Conservation (phyloP, 2,797 vertebrate species). For the Emydoidea blandingii region DNA sequence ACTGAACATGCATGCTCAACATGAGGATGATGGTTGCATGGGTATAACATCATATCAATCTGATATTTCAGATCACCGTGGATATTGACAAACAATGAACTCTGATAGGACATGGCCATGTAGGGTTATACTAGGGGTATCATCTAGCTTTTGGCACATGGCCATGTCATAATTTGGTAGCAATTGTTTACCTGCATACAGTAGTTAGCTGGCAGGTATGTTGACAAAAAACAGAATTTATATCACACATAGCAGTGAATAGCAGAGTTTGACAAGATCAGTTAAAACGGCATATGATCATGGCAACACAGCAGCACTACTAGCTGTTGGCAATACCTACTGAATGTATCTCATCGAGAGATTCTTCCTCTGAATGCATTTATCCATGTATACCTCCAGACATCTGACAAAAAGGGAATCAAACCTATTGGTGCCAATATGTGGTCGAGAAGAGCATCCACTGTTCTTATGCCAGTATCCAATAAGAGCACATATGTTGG, state of each 20-base stretch:
- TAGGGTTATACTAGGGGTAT: background rate
- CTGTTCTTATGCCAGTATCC: background rate
- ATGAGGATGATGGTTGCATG: background rate
- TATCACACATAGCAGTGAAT: background rate
- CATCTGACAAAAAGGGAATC: background rate
- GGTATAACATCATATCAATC: accelerated
- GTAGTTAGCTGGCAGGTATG: background rate
- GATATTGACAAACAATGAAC: background rate
- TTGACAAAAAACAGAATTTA: background rate
- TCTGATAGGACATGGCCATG: background rate
- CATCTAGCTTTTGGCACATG: background rate
- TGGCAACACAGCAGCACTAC: background rate
- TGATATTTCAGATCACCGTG: background rate
- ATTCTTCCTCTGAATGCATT: background rate
- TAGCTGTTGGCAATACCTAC: background rate
- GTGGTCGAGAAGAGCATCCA: background rate
- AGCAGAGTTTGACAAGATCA: background rate
- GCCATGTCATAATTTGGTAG: background rate
- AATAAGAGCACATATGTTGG: background rate
- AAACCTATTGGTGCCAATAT: background rate
- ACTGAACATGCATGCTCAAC: background rate
- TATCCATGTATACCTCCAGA: background rate
- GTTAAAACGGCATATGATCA: background rate
- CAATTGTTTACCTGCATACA: background rate
- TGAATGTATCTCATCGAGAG: background rate